Evolutionary conservation across 2,113 vertebrate genomes (phyloP).

Genomic region (Todiramphus saurophagus): DNA sequence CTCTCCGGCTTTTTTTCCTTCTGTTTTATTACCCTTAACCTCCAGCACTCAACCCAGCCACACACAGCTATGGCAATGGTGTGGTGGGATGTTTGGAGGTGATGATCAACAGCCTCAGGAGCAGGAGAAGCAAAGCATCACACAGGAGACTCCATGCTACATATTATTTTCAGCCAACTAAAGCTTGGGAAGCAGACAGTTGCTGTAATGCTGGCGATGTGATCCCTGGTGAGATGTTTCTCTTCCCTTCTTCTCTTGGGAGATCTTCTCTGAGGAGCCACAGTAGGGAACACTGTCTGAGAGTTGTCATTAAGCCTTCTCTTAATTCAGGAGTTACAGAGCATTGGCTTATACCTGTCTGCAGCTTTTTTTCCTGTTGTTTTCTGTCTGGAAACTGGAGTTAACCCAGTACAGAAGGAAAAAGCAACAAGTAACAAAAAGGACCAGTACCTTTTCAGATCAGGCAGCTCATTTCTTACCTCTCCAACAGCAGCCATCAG

Average conservation of each 20-base stretch:
- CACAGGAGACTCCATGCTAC: background rate
- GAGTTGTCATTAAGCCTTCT: background rate
- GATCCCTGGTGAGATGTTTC: background rate
- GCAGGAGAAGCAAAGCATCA: background rate
- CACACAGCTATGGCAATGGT: rapidly evolving
- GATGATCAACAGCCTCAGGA: background rate
- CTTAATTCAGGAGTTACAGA: background rate
- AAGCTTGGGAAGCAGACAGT: background rate
- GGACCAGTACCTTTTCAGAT: background rate
- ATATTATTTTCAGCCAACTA: background rate
- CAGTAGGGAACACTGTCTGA: background rate
- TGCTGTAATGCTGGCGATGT: background rate
- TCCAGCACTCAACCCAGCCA: background rate
- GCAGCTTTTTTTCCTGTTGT: background rate
- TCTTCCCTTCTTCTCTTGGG: background rate
- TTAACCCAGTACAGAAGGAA: background rate
- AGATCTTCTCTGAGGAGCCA: background rate
- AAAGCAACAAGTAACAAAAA: background rate
- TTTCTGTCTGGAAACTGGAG: background rate
- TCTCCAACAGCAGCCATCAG: background rate
- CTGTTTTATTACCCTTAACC: background rate
- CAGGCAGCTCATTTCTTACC: background rate
- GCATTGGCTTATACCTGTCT: background rate
- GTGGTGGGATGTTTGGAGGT: too few relatives aligned
- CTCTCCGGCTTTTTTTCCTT: background rate